Evolutionary conservation across 1,140 invertebrate genomes (phyloP).

Genomic region (Drosophila sp.): DNA sequence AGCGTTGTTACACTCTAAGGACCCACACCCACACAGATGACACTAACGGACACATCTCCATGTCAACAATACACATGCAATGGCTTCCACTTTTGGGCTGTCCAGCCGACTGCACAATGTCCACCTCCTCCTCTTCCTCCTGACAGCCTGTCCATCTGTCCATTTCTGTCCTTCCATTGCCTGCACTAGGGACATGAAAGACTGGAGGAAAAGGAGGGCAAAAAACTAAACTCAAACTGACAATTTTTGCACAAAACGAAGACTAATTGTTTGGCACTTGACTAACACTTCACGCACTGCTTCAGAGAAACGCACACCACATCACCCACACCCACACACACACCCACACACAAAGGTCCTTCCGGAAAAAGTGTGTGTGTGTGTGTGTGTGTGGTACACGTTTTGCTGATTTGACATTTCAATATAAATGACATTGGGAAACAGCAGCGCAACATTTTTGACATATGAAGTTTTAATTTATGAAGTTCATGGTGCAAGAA

Average conservation of each 20-base stretch:
- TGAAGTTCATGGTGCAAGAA: constrained; percentile 52
- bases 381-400: constrained; percentile 28
- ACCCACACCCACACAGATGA: neutral
- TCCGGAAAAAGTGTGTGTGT: neutral
- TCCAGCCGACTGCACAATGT: constrained; percentile 21
- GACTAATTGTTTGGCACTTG: constrained; percentile 54
- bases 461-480: constrained; percentile 77
- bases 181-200: constrained; percentile 1
- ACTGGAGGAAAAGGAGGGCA: neutral
- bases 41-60: constrained; percentile 18
- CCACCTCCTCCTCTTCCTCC: neutral
- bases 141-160: neutral
- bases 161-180: neutral
- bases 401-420: constrained; percentile 66
- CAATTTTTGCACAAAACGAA: constrained; percentile 39
- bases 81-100: neutral
- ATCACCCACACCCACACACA: neutral
- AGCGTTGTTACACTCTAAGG: constrained; percentile 3
- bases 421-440: constrained; percentile 62
- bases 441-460: constrained; percentile 45
- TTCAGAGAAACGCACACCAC: neutral
- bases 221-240: constrained; percentile 26
- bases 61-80: constrained; percentile 22
- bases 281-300: constrained; percentile 37
- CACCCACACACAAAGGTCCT: neutral